Base-by-base conservation (phyloP, 2,113 vertebrate genomes). In the Catharus fuscescens region DNA sequence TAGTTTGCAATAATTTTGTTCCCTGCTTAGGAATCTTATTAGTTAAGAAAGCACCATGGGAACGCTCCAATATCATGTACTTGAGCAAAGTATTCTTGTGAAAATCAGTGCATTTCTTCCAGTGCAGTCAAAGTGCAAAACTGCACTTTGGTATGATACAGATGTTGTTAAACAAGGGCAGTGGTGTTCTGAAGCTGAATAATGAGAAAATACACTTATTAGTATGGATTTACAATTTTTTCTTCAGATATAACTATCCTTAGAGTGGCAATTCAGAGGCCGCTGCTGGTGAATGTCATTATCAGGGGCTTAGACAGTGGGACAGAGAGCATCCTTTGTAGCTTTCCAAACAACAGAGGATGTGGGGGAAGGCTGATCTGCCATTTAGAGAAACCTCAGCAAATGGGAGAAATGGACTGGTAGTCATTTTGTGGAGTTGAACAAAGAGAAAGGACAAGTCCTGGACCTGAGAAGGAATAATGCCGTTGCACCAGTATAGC, bases 401-500 rank as follows among this genome's bases (percentile, higher is more conserved):
- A 56, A 15, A 26, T 56, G 29, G 54, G 21, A 60, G 23, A 50
- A 45, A 36, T 15, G 7, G 32, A 4, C 47, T 69, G 19, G 9
- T 6, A 5, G 25, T 18, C 9, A 8, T 62, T 42, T 76, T 9
- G 6, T 36, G 32, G 29, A 52, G 16, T 16, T 72, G 69, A 67
- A 59, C 34, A 80, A 53, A 77, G 72, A 66, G 31, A 60, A 56
- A 12, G 28, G 21, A 21, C 17, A 34, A 26, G 31, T 85, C 18
- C 12, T 81, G 32, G 25, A 18, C 2, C 3, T 0, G 0, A 8
- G 18, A 26, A 44, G 42, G 31, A 61, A 1, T 13, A 78, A 32
- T 21, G 19, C 17, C 0, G 0, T 60, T 56, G 29, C 17, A 42
- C 7, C 25, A 19, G 6, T 40, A 7, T 13, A 57, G 31, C 14